Evolutionary conservation across 2,888 invertebrate species (phyloP), one percentile per base, ranked within the genome.

Genomic region (Drosophila emarginata): DNA sequence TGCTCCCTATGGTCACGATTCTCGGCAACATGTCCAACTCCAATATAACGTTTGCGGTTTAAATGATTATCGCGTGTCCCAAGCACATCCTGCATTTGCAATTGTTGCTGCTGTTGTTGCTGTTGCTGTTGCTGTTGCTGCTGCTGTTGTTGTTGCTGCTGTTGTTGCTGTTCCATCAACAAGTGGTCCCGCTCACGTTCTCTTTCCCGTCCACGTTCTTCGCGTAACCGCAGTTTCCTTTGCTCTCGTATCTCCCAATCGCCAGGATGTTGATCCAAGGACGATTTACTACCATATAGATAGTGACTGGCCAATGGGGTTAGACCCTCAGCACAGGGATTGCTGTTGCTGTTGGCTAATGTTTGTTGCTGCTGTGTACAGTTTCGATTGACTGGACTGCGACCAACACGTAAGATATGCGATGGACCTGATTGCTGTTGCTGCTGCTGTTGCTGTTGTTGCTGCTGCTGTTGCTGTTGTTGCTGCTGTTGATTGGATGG

Each of bases 1-100:
- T 96, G 57, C 96, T 95, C 90, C 36, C 61, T 28, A 2, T 60
- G 52, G 96, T 95, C 90, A 96, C 96, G 14, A 95, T 95, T 82
- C 14, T 80, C 76, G 60, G 74, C 74, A 14, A 37, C 72, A 4
- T 77, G 70, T 7, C 75, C 69, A 32, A 75, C 78, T 15, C 79
- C 79, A 32, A 32, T 32, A 23, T 77, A 78, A 37, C 6, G 73
- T 6, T 76, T 67, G 2, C 69, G 79, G 36, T 66, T 76, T 2
- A 80, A 56, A 32, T 79, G 80, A 23, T 65, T 80, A 7, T 80
- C 72, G 26, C 72, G 40, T 6, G 63, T 62, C 45, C 56, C 66
- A 7, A 64, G 64, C 26, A 57, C 65, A 57, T 76, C 80, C 60
- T 79, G 79, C 57, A 76, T 50, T 15, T 86, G 79, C 63, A 71